Conservation (phyloP, 2,113 vertebrate species). For the Lonchura striata region DNA sequence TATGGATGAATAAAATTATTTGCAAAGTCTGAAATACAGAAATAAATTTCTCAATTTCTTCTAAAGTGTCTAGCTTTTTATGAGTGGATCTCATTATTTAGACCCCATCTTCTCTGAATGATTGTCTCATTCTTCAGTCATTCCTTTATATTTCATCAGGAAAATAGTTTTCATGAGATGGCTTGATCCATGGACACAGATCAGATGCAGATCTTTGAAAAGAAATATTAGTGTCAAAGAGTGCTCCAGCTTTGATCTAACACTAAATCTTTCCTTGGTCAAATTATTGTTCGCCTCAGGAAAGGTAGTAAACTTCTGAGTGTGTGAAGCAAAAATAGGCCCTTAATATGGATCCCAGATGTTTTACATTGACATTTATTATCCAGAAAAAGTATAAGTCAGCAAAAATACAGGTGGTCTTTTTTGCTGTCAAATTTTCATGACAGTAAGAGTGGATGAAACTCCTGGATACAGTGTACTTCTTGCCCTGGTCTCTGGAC, state of each 20-base stretch:
- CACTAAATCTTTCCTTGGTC: neutral
- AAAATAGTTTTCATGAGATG: neutral
- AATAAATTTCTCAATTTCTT: neutral
- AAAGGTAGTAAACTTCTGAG: neutral
- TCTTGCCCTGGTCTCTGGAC: neutral
- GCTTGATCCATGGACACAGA: neutral
- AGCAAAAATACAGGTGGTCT: neutral
- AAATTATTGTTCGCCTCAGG: neutral
- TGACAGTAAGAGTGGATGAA: neutral
- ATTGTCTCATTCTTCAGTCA: neutral
- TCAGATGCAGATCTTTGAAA: neutral
- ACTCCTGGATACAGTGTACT: neutral
- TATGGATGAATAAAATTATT: neutral
- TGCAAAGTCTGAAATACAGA: neutral
- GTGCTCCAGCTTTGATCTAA: neutral
- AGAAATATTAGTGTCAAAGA: neutral
- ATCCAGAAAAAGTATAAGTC: neutral
- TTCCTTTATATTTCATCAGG: neutral
- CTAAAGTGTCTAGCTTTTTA: neutral
- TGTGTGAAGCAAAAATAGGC: neutral
- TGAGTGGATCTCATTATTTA: neutral
- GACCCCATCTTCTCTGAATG: neutral
- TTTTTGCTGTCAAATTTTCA: neutral
- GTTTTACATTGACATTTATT: neutral
- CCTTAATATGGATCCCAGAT: neutral